Evolutionary conservation across 2,113 vertebrate species (phyloP).

Genomic region (Hippoglossus stenolepis): DNA sequence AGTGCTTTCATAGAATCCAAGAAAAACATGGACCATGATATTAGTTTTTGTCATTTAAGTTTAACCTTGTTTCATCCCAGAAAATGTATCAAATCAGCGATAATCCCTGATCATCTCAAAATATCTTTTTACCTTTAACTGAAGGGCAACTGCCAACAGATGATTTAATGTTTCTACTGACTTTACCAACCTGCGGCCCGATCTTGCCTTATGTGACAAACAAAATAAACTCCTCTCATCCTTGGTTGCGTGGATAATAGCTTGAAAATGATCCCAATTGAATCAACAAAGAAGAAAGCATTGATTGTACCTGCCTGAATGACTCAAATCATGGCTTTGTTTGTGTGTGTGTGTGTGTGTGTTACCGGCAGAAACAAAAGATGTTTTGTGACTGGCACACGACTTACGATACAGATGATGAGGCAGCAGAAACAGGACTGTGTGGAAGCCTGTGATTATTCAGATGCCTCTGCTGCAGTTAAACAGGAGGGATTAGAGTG

Average conservation of each 20-base stretch:
- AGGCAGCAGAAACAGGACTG: slow-evolving; percentile 40
- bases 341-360: background rate
- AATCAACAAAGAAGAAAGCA: background rate
- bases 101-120: background rate
- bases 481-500: slow-evolving; percentile 53
- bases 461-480: slow-evolving; percentile 49
- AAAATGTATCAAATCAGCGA: slow-evolving; percentile 1
- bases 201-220: background rate
- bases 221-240: slow-evolving; percentile 4
- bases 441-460: slow-evolving; percentile 70
- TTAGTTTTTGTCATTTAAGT: too few species aligned
- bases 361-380: slow-evolving; percentile 44
- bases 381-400: slow-evolving; percentile 45
- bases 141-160: background rate
- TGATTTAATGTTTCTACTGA: background rate
- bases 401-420: slow-evolving; percentile 43
- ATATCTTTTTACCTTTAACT: background rate
- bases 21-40: background rate
- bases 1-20: background rate
- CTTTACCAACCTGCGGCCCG: background rate
- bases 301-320: background rate
- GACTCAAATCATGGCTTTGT: background rate
- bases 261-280: slow-evolving; percentile 14
- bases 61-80: background rate
- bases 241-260: background rate